Evolutionary conservation across 2,797 vertebrate genomes (phyloP), one percentile per base, ranked within the genome.

Genomic region (Sebastes elongatus): DNA sequence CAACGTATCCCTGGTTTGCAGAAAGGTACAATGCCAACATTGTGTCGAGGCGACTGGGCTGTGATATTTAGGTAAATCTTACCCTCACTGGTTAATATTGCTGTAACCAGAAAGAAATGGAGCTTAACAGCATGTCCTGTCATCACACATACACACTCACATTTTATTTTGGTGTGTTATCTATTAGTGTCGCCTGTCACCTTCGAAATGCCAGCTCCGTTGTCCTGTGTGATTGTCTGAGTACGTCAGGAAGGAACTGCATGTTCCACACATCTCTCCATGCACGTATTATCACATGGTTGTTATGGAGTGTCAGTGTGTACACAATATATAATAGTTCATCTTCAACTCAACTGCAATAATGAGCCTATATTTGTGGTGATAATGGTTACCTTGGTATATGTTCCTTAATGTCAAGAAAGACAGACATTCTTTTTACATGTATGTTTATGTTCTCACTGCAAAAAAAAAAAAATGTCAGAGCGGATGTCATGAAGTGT

Each of bases 261-360:
- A 84, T 88, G 74, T 82, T 71, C 63, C 70, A 53, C 68, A 60
- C 74, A 67, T 74, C 71, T 70, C 69, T 89, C 82, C 88, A 83
- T 88, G 76, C 35, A 7, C 28, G 5, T 46, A 63, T 65, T 65
- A 68, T 33, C 52, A 71, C 68, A 46, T 53, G 11, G 60, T 81
- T 84, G 46, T 61, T 63, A 67, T 63, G 14, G 56, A 56, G 20
- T 9, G 33, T 67, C 27, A 49, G 6, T 69, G 18, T 81, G 14
- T 2, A 3, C 4, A 9, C 10, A 80, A 6, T 38, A 28, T 49
- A n/a, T 49, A 8, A 49, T 25, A 65, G 28, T 27, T 53, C 23
- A 61, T 64, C 33, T 28, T 71, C 7, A 38, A 18, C 46, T 73
- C 56, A 18, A 23, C 25, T 16, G 16, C 23, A 25, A 7, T 18